Evolutionary conservation across 1,140 invertebrate genomes (phyloP), one percentile per base, ranked within the genome.

Genomic region (Drosophila ogumai): DNA sequence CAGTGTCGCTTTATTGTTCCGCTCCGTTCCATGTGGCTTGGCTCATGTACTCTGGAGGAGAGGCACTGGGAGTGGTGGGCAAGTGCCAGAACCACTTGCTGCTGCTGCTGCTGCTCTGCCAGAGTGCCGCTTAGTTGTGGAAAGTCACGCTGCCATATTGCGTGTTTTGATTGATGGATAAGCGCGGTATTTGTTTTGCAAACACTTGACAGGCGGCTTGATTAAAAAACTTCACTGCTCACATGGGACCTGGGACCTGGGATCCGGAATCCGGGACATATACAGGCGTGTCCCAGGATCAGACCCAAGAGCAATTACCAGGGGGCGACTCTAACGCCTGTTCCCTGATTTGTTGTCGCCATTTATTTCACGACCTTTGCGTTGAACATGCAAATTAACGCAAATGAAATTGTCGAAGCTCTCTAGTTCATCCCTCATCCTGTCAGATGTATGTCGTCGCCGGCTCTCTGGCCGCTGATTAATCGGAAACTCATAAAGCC

Each of bases 171-270:
- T 91, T 91, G 90, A 91, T 91, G 90, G 86, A 88, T 91, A 90
- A 90, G 76, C 82, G 80, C 88, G 81, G 75, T 84, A 91, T 88
- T 88, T 84, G 84, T 85, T 88, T 91, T 84, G 88, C 78, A 90
- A 90, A 91, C 90, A 91, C 82, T 90, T 91, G 90, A 91, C 90
- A 91, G 82, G 90, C 82, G 85, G 79, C 86, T 91, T 91, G 90
- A 91, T 91, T 91, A 91, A 91, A 91, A 91, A 91, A 91, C 90
- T 91, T 88, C 90, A 91, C 90, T 80, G 90, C 86, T 91, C 90
- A 91, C 90, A 91, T 91, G 90, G 90, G 90, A 91, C 90, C 78
- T 59, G 55, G 38, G 52, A 64, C 28, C 32, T 0, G 28, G 50
- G 7, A 52, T 3, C 22, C 19, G 34, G 31, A 6, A 22, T 8